Evolutionary conservation across 2,888 invertebrate genomes (phyloP).

Genomic region (Cheilosia impressa): DNA sequence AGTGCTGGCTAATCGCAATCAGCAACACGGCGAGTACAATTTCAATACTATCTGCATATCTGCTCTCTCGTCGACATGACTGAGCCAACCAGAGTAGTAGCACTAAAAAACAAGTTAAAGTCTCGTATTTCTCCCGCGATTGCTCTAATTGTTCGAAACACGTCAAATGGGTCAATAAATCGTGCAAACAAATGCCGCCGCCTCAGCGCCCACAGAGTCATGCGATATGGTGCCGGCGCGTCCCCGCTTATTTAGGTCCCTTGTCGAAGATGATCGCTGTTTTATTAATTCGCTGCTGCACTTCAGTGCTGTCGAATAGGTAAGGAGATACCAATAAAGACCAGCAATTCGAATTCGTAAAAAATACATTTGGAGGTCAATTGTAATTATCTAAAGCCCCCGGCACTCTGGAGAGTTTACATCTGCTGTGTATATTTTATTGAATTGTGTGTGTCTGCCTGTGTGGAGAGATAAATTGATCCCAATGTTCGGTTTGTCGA

Average conservation of each 20-base stretch:
- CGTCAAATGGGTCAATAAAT: slow-evolving; percentile 20
- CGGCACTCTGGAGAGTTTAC: background rate
- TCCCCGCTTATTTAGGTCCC: background rate
- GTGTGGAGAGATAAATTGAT: slow-evolving; percentile 47
- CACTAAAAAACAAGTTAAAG: background rate
- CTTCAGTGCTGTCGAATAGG: slow-evolving; percentile 31
- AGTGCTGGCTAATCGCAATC: slow-evolving; percentile 29
- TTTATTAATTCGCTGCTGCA: slow-evolving; percentile 42
- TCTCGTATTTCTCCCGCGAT: background rate
- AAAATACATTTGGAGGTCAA: slow-evolving; percentile 63
- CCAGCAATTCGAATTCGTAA: slow-evolving; percentile 47
- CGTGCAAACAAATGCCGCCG: slow-evolving; percentile 15
- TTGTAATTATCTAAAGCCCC: slow-evolving; percentile 58
- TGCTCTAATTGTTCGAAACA: slow-evolving; percentile 5
- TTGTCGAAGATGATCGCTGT: slow-evolving; percentile 48
- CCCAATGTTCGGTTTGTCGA: slow-evolving; percentile 14
- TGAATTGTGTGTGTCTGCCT: background rate
- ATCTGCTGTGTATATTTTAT: slow-evolving; percentile 2
- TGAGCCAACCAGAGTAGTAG: background rate
- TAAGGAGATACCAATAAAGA: slow-evolving; percentile 68
- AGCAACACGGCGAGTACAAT: background rate
- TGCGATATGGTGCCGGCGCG: slow-evolving; percentile 28
- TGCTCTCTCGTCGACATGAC: background rate
- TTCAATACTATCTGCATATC: background rate
- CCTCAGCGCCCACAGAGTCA: slow-evolving; percentile 11